Percentiles rank a stretch among this genome's conserved stretches.
phyloP scores from a whole-genome alignment of 2,888 invertebrate species.

The Dermolepida albohirtum region DNA sequence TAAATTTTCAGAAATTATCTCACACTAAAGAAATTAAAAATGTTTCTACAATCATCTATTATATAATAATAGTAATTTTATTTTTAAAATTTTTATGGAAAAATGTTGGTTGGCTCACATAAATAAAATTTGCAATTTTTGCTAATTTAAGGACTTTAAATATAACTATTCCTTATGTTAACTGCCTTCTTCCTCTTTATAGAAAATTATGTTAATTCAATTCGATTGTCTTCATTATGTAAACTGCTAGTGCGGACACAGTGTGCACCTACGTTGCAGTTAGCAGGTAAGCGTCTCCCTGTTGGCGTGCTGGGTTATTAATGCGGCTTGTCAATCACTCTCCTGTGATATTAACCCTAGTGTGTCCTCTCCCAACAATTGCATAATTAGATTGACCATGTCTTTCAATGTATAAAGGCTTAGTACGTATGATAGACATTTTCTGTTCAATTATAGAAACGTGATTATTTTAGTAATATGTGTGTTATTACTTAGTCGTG shows the following conservation, averaged over 20 bases:
- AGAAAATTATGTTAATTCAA: constrained; percentile 1
- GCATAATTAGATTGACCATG: constrained; percentile 64
- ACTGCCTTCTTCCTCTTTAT: no score
- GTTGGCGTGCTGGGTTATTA: constrained; percentile 54
- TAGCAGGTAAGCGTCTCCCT: constrained; percentile 45
- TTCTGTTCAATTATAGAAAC: constrained; percentile 10
- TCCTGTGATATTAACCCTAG: constrained; percentile 55
- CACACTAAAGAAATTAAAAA: no score
- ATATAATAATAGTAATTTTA: no score
- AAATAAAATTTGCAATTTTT: no score
- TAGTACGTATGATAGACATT: neutral
- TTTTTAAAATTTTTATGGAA: no score
- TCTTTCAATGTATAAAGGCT: constrained; percentile 58
- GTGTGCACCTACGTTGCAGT: constrained; percentile 24
- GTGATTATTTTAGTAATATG: no score
- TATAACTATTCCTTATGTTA: no score
- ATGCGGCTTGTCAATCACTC: constrained; percentile 62
- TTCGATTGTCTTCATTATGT: constrained; percentile 4
- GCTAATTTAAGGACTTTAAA: no score
- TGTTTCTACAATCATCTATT: no score
- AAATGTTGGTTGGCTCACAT: no score
- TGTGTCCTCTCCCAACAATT: constrained; percentile 60
- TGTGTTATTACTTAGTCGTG: no score
- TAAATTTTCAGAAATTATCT: no score
- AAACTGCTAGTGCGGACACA: constrained; percentile 24